phyloP scores from a whole-genome alignment of 1,140 invertebrate genomes.

The Brachionus sp. region DNA sequence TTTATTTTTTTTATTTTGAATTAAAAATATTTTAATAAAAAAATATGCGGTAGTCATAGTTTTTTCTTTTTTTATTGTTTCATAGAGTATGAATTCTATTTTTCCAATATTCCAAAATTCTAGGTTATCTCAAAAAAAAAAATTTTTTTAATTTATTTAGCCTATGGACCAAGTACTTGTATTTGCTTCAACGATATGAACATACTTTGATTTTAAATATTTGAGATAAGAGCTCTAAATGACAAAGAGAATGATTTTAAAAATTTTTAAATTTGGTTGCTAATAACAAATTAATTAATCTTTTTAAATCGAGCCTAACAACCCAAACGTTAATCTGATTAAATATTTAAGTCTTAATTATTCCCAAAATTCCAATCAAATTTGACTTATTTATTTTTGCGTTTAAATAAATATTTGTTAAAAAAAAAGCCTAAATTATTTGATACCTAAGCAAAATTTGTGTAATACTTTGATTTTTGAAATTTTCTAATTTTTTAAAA shows the following conservation, averaged over 20 bases:
- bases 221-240: background rate
- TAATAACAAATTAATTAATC: slow-evolving; percentile 19
- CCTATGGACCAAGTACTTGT: background rate
- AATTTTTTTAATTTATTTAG: background rate
- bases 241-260: background rate
- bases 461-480: no score
- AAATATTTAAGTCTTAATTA: background rate
- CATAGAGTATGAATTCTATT: background rate
- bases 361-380: background rate
- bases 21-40: background rate
- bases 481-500: no score
- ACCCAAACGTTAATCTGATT: background rate
- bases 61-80: background rate
- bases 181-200: background rate
- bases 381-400: no score
- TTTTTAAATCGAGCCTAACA: background rate
- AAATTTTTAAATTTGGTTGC: background rate
- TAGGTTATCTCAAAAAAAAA: background rate
- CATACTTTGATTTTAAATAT: background rate
- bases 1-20: background rate
- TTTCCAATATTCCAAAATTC: background rate
- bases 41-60: slow-evolving; percentile 32
- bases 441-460: no score
- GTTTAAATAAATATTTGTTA: no score
- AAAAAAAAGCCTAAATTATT: no score